phyloP scores from a whole-genome alignment of 2,888 invertebrate species.

The Callosobruchus maculatus region DNA sequence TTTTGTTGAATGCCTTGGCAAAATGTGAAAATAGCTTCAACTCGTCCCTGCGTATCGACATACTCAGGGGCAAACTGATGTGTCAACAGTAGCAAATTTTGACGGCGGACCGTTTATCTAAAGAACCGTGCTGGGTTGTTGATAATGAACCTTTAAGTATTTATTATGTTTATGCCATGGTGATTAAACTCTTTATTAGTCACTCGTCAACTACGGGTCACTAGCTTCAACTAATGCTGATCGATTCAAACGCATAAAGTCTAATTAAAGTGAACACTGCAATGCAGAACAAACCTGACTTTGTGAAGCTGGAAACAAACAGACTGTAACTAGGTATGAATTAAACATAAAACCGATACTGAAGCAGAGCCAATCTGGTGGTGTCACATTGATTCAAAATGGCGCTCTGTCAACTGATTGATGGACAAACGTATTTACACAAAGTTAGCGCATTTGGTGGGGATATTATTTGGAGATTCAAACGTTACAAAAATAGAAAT shows the following conservation, averaged over 20 bases:
- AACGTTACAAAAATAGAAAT: too few relatives aligned
- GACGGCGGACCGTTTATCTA: too few relatives aligned
- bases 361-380: background rate
- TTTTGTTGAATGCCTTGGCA: too few relatives aligned
- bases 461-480: background rate
- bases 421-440: too few relatives aligned
- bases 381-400: background rate
- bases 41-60: too few relatives aligned
- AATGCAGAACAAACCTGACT: background rate
- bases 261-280: background rate
- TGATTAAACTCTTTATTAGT: too few relatives aligned
- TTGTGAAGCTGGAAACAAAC: background rate
- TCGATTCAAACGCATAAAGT: background rate
- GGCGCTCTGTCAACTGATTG: background rate
- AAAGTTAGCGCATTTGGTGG: background rate
- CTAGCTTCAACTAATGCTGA: background rate
- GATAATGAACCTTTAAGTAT: too few relatives aligned
- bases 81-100: too few relatives aligned
- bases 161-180: too few relatives aligned
- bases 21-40: too few relatives aligned
- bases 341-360: background rate
- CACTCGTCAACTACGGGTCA: background rate
- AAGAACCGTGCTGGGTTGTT: too few relatives aligned
- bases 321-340: background rate
- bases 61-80: too few relatives aligned